phyloP scores from a whole-genome alignment of 2,888 invertebrate species.

The Meiosimyza platycephala region DNA sequence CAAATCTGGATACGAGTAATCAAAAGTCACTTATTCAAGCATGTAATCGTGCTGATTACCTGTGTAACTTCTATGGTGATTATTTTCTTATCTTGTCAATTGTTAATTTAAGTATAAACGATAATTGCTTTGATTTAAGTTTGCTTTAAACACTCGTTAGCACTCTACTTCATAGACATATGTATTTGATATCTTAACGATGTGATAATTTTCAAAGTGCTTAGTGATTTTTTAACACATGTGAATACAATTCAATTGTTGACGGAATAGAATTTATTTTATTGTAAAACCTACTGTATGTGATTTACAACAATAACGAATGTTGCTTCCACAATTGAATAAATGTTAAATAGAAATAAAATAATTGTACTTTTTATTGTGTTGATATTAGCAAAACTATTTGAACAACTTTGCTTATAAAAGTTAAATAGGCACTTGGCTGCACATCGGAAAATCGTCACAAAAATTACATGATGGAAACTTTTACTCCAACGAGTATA shows the following conservation, averaged over 20 bases:
- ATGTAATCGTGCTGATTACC: too few relatives aligned
- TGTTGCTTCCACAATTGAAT: slow-evolving; percentile 5
- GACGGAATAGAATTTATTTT: not conserved
- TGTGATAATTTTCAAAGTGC: not conserved
- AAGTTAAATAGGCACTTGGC: too few relatives aligned
- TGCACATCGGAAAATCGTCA: too few relatives aligned
- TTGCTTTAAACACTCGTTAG: not conserved
- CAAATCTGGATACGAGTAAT: too few relatives aligned
- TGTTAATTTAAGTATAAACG: not conserved
- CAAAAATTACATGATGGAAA: too few relatives aligned
- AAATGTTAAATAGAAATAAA: slow-evolving; percentile 7
- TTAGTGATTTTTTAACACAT: not conserved
- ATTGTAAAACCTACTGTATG: not conserved
- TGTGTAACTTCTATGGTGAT: too few relatives aligned
- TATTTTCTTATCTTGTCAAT: too few relatives aligned
- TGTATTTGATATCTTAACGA: not conserved
- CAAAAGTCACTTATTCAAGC: too few relatives aligned
- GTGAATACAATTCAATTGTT: not conserved
- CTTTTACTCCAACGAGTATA: too few relatives aligned
- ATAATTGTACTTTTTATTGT: not conserved
- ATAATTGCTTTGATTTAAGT: not conserved
- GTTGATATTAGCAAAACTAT: slow-evolving; percentile 16
- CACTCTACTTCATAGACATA: too few relatives aligned
- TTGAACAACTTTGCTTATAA: not conserved
- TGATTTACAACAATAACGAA: slow-evolving; percentile 2